Conservation (phyloP, 2,888 invertebrate species). For the Scelioninae gen. 2 region DNA sequence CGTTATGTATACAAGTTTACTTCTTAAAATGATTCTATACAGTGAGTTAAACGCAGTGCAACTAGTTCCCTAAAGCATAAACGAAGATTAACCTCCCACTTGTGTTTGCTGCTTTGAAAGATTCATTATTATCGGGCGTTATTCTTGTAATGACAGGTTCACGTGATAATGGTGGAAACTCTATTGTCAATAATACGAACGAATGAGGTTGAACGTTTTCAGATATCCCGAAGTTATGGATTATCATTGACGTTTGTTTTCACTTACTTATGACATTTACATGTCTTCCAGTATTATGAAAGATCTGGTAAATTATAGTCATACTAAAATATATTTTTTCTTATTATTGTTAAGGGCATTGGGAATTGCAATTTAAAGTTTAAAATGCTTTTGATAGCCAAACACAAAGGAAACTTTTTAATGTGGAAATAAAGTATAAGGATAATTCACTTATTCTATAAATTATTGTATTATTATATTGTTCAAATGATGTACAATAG, state of each 20-base stretch:
- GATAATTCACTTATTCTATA: neutral
- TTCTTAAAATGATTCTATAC: too few species aligned
- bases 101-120: slow-evolving; percentile 11
- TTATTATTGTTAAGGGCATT: neutral
- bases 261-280: slow-evolving; percentile 29
- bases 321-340: neutral
- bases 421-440: too few species aligned
- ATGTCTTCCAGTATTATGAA: too few species aligned
- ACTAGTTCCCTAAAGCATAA: slow-evolving; percentile 32
- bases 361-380: neutral
- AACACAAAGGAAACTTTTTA: neutral
- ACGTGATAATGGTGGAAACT: slow-evolving; percentile 18
- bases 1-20: too few species aligned
- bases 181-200: slow-evolving; percentile 32
- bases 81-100: slow-evolving; percentile 49
- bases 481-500: neutral
- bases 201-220: slow-evolving; percentile 33
- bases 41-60: too few species aligned
- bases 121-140: slow-evolving; percentile 36
- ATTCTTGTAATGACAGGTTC: slow-evolving; percentile 29
- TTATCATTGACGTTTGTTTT: slow-evolving; percentile 23
- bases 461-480: too few species aligned
- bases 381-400: neutral
- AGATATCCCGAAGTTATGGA: slow-evolving; percentile 6
- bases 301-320: slow-evolving; percentile 4